phyloP scores from a whole-genome alignment of 2,113 vertebrate genomes.

The Syrrhaptes paradoxus region DNA sequence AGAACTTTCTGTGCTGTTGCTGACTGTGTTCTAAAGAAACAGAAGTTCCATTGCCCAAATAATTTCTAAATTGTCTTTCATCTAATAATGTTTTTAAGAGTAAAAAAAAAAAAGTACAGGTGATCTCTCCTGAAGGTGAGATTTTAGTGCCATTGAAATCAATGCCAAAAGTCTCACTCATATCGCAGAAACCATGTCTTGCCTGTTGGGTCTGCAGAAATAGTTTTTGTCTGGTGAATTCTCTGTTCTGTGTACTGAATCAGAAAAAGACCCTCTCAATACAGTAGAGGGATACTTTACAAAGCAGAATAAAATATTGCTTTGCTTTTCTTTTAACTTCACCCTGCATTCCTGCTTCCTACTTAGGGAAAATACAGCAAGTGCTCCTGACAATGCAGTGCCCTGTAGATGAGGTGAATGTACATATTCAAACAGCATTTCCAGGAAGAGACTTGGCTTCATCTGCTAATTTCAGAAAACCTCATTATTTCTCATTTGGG shows the following conservation, averaged over 20 bases:
- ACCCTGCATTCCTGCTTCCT: neutral
- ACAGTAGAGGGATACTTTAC: neutral
- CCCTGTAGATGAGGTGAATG: neutral
- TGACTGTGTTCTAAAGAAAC: neutral
- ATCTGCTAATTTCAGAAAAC: neutral
- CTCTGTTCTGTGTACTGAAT: neutral
- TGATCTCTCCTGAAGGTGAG: neutral
- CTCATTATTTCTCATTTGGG: slow-evolving; percentile 20
- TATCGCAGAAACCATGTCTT: neutral
- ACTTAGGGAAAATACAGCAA: neutral
- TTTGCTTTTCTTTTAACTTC: neutral
- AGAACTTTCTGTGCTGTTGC: accelerated
- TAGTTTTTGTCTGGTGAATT: neutral
- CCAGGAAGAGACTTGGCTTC: neutral
- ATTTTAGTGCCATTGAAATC: neutral
- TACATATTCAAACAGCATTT: neutral
- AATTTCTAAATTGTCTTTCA: neutral
- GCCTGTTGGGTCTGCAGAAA: neutral
- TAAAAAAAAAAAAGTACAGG: neutral
- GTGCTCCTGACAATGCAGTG: neutral
- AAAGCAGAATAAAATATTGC: neutral
- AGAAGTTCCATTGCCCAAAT: neutral
- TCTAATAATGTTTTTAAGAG: neutral
- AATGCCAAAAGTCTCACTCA: neutral
- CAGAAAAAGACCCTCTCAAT: neutral